A percentile compares a stretch with the other conserved stretches of the same genome.
Evolutionary conservation across 1,140 invertebrate species (phyloP).

Genomic region (Asobara japonica): DNA sequence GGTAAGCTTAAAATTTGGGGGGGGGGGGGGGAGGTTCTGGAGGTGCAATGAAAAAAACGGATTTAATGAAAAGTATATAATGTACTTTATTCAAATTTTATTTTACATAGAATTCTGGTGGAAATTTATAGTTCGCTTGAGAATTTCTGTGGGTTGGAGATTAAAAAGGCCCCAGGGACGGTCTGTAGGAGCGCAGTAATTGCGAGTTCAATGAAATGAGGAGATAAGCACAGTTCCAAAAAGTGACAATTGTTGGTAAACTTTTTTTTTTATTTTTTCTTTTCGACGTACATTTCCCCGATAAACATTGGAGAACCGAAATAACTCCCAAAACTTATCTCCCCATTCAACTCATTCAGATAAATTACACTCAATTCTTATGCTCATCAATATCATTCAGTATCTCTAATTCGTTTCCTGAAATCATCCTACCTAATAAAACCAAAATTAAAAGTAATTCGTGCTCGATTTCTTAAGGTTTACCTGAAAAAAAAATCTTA

Average conservation of each 20-base stretch:
- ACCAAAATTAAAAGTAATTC: neutral
- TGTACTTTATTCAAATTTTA: slow-evolving; percentile 29
- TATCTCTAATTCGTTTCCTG: neutral
- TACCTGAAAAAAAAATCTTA: neutral
- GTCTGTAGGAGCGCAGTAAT: neutral
- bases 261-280: too few relatives aligned
- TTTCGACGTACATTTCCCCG: too few relatives aligned
- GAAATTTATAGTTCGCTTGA: neutral
- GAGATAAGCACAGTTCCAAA: neutral
- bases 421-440: neutral
- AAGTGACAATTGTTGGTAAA: too few relatives aligned
- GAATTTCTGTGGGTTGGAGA: neutral
- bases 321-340: too few relatives aligned
- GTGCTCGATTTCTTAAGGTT: neutral
- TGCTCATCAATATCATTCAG: neutral
- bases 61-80: slow-evolving; percentile 34
- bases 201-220: neutral
- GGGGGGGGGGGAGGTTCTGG: neutral
- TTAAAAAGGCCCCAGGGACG: neutral
- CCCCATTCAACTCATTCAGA: too few relatives aligned
- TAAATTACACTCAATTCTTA: neutral
- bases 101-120: slow-evolving; percentile 25
- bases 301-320: too few relatives aligned
- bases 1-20: neutral
- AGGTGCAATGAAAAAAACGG: neutral